phyloP scores from a whole-genome alignment of 2,888 invertebrate genomes.

The Andrena praecox region DNA sequence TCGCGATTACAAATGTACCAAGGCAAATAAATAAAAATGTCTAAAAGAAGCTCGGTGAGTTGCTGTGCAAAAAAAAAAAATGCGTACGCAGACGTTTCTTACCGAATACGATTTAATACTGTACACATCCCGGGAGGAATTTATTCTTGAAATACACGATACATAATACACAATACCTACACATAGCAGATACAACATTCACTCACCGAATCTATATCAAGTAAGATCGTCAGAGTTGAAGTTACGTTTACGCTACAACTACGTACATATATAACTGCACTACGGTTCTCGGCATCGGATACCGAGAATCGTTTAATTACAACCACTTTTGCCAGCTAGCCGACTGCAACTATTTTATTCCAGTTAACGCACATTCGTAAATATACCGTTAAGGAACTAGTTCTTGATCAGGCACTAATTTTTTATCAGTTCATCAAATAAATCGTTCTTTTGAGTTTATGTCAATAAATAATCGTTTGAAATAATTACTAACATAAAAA shows the following conservation, averaged over 20 bases:
- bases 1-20: constrained; percentile 20
- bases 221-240: constrained; percentile 53
- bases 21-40: constrained; percentile 18
- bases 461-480: too few species aligned
- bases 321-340: constrained; percentile 27
- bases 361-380: background rate
- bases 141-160: background rate
- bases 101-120: constrained; percentile 20
- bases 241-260: background rate
- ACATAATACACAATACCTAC: too few species aligned
- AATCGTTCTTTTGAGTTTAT: too few species aligned
- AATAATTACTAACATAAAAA: too few species aligned
- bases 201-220: background rate
- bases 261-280: background rate
- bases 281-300: constrained; percentile 22
- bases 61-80: constrained; percentile 41
- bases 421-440: too few species aligned
- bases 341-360: background rate
- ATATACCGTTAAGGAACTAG: too few species aligned
- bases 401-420: too few species aligned
- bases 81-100: constrained; percentile 23
- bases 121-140: background rate
- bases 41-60: constrained; percentile 49
- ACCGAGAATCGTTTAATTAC: constrained; percentile 45
- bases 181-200: too few species aligned